Conservation (phyloP, 2,113 vertebrate genomes). For the Seriola quinqueradiata region DNA sequence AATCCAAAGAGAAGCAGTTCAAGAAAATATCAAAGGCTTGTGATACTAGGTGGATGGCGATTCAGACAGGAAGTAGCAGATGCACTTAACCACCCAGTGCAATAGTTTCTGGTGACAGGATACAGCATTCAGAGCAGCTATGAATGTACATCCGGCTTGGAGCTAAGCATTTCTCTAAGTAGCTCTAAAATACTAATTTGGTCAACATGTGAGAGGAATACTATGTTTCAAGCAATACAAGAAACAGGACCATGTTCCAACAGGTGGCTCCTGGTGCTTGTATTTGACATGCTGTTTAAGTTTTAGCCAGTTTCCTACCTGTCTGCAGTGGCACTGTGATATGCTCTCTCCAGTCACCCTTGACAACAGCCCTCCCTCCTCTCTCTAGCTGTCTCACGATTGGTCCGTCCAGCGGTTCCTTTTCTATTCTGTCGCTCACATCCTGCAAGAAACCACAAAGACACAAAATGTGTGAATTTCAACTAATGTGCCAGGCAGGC, state of each 20-base stretch:
- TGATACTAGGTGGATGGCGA: not conserved
- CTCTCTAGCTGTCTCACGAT: constrained; percentile 94
- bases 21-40: not conserved
- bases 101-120: not conserved
- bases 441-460: constrained; percentile 85
- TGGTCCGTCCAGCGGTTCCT: constrained; percentile 92
- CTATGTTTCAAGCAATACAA: not conserved
- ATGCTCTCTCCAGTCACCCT: constrained; percentile 95
- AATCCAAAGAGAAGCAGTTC: not conserved
- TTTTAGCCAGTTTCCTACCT: constrained; percentile 79
- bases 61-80: constrained; percentile 23
- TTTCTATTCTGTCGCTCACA: constrained; percentile 98
- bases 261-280: not conserved
- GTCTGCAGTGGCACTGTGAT: constrained; percentile 98
- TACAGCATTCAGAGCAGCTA: not conserved
- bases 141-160: not conserved
- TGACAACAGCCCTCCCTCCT: constrained; percentile 94
- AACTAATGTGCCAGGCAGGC: not conserved
- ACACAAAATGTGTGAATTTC: not conserved
- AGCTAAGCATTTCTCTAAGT: not conserved
- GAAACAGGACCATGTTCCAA: not conserved
- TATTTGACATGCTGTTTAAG: not conserved
- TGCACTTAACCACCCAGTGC: not conserved
- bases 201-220: not conserved
- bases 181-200: fast-evolving